Conservation (phyloP, 2,797 vertebrate genomes). For the Psittacula echo region DNA sequence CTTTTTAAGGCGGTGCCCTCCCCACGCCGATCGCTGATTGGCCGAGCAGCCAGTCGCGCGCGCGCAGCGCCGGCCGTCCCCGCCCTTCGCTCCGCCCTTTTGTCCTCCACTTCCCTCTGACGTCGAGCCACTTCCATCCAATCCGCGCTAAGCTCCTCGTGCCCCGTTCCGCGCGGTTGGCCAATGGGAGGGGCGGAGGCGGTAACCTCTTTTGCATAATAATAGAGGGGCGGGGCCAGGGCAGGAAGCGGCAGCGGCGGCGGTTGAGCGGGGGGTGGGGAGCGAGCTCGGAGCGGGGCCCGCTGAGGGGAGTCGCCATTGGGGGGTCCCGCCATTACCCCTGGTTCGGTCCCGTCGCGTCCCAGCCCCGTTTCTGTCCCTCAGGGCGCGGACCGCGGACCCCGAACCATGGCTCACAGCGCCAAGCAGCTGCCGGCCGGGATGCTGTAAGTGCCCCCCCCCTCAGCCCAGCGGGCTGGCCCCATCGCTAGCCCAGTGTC, state of each 20-base stretch:
- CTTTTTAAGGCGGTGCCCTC: background rate
- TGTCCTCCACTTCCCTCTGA: background rate
- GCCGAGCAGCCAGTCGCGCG: background rate
- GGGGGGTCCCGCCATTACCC: no score
- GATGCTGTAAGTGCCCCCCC: background rate
- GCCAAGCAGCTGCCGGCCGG: background rate
- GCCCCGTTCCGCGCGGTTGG: background rate
- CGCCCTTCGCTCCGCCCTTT: background rate
- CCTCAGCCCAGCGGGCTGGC: no score
- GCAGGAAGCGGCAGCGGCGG: background rate
- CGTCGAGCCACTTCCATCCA: background rate
- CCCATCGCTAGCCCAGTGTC: no score
- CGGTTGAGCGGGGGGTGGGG: background rate
- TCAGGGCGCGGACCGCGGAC: background rate
- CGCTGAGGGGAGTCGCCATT: no score
- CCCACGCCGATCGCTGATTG: background rate
- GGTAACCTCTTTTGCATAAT: constrained; percentile 1
- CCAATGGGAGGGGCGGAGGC: background rate
- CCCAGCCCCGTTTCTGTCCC: no score
- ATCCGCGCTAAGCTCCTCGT: fast-evolving
- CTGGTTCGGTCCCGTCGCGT: no score
- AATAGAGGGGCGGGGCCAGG: background rate
- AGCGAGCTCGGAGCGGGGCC: no score
- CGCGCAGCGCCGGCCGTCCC: background rate
- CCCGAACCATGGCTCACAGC: constrained; percentile 36